These are phyloP conservation scores for Octonoba sinensis DNA, from an alignment of 2,888 invertebrate genomes.

Conservation along the genomic window DNA sequence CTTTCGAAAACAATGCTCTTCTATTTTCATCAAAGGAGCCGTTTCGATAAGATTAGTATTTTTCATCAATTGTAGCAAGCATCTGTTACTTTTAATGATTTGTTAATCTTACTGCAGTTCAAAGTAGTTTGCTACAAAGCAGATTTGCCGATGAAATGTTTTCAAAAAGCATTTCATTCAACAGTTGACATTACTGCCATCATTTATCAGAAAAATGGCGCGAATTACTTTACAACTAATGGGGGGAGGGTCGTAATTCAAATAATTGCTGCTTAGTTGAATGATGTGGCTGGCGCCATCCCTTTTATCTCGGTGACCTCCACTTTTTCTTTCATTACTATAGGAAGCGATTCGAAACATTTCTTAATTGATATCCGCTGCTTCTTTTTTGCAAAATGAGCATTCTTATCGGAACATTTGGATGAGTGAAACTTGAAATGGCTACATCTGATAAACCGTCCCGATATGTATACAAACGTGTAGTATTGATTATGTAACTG, in stretches of 20 bases:
- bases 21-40: too few species aligned
- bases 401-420: neutral
- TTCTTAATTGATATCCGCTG: conserved; percentile 10
- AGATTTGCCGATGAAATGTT: too few species aligned
- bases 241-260: neutral
- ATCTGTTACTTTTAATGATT: too few species aligned
- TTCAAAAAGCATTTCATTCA: neutral
- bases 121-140: too few species aligned
- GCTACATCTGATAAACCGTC: neutral
- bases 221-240: conserved; percentile 32
- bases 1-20: too few species aligned
- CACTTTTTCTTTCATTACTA: conserved; percentile 21
- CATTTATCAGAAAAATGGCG: conserved; percentile 20
- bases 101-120: too few species aligned
- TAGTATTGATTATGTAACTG: neutral
- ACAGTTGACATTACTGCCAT: conserved; percentile 18
- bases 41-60: too few species aligned
- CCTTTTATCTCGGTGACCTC: conserved; percentile 56
- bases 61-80: too few species aligned
- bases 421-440: conserved; percentile 27
- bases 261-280: conserved; percentile 54
- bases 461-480: neutral
- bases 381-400: conserved; percentile 5
- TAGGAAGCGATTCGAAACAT: conserved; percentile 17
- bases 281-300: conserved; percentile 54